Conservation (phyloP, 2,113 vertebrate genomes). For the Hyla sarda region DNA sequence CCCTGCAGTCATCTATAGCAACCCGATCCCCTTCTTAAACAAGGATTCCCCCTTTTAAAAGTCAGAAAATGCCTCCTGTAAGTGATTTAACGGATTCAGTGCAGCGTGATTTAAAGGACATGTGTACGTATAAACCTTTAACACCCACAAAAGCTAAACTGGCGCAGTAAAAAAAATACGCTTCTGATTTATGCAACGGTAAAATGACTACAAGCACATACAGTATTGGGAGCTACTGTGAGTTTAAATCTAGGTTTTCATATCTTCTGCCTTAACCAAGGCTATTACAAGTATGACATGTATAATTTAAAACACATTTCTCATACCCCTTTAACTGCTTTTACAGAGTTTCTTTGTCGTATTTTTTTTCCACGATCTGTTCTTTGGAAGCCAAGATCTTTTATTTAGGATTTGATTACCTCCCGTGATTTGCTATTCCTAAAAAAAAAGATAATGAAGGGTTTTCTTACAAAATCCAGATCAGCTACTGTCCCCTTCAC, state of each 20-base stretch:
- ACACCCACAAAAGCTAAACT: constrained; percentile 55
- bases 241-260: constrained; percentile 59
- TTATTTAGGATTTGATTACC: constrained; percentile 16
- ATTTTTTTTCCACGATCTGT: constrained; percentile 7
- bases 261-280: constrained; percentile 61
- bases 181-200: constrained; percentile 50
- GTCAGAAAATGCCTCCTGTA: constrained; percentile 23
- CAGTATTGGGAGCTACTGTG: constrained; percentile 58
- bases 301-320: constrained; percentile 70
- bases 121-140: constrained; percentile 56
- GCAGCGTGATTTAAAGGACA: constrained; percentile 57
- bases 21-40: constrained; percentile 25
- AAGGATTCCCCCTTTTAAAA: constrained; percentile 54
- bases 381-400: constrained; percentile 35
- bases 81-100: constrained; percentile 52
- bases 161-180: constrained; percentile 52
- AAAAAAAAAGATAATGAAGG: background rate
- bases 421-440: constrained; percentile 6
- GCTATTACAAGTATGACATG: constrained; percentile 64
- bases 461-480: background rate
- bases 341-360: constrained; percentile 47
- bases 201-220: background rate
- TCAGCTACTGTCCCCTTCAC: background rate
- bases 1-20: constrained; percentile 37
- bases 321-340: constrained; percentile 57